Percentiles rank a stretch among this genome's conserved stretches.
These are phyloP conservation scores for Centropyge bicolor DNA, from an alignment of 2,797 vertebrate genomes.

Conservation along the genomic window DNA sequence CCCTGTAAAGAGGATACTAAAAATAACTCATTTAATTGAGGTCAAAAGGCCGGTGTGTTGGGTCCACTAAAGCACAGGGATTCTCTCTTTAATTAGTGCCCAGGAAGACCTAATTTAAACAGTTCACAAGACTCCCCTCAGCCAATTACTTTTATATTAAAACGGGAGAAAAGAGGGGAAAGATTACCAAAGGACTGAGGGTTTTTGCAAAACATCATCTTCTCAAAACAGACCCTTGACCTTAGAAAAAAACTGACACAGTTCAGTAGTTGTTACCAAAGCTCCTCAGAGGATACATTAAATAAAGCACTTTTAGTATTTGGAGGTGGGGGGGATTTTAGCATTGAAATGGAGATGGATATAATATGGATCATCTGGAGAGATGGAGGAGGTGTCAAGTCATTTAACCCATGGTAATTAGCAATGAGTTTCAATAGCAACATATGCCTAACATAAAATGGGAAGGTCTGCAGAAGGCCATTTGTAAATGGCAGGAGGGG, in stretches of 20 bases:
- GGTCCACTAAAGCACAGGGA: conserved; percentile 81
- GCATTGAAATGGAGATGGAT: conserved; percentile 68
- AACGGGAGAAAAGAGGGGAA: conserved; percentile 62
- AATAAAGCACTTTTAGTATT: conserved; percentile 57
- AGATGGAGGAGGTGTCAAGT: conserved; percentile 76
- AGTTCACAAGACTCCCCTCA: conserved; percentile 74
- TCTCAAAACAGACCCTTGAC: conserved; percentile 73
- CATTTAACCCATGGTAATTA: conserved; percentile 83
- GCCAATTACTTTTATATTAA: conserved; percentile 84
- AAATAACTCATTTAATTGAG: conserved; percentile 87
- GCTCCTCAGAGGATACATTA: conserved; percentile 65
- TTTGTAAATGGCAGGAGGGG: conserved; percentile 60
- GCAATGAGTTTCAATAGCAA: conserved; percentile 72
- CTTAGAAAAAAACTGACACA: conserved; percentile 50
- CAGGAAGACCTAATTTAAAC: conserved; percentile 86
- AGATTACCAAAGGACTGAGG: conserved; percentile 63
- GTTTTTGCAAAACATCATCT: conserved; percentile 68
- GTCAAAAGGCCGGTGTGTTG: conserved; percentile 79
- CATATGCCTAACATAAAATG: conserved; percentile 75
- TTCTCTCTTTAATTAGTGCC: conserved; percentile 88
- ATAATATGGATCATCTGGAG: conserved; percentile 72
- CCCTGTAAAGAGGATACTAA: conserved; percentile 72
- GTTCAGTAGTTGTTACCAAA: conserved; percentile 57
- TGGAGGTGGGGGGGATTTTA: conserved; percentile 30
- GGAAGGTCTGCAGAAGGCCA: conserved; percentile 66